Percentiles rank a stretch among this genome's conserved stretches.
These are phyloP conservation scores for Cantharis rustica DNA, from an alignment of 2,888 invertebrate species.

Conservation along the genomic window DNA sequence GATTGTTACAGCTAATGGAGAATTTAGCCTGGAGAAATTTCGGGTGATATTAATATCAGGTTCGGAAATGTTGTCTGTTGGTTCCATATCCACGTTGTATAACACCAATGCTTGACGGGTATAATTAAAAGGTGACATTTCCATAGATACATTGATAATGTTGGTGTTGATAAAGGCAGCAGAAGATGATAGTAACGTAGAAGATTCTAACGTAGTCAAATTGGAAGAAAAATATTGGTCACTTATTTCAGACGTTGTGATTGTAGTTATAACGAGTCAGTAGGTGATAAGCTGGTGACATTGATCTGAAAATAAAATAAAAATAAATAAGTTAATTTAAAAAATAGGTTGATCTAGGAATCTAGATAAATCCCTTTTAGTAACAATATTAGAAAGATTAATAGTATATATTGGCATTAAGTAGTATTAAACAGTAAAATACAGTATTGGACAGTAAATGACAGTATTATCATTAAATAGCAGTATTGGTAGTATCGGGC, in stretches of 20 bases:
- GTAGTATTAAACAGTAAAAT: no score
- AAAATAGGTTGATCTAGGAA: no score
- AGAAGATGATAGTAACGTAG: slow-evolving; percentile 15
- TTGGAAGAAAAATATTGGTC: slow-evolving; percentile 16
- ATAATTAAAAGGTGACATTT: slow-evolving; percentile 45
- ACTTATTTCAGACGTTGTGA: slow-evolving; percentile 11
- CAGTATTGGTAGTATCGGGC: no score
- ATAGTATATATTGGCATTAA: no score
- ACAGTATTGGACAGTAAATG: no score
- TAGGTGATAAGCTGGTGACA: not conserved
- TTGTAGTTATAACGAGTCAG: not conserved
- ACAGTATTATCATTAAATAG: no score
- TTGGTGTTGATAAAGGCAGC: slow-evolving; percentile 33
- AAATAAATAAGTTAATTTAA: not conserved
- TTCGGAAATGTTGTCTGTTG: slow-evolving; percentile 45
- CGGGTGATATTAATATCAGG: slow-evolving; percentile 48
- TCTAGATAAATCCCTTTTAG: no score
- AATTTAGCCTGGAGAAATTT: slow-evolving; percentile 48
- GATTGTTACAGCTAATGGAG: slow-evolving; percentile 56
- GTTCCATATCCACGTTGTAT: slow-evolving; percentile 41
- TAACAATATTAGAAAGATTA: no score
- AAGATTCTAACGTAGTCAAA: slow-evolving; percentile 14
- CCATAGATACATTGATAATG: slow-evolving; percentile 49
- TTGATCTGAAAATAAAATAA: not conserved
- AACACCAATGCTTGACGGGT: slow-evolving; percentile 47